phyloP scores from a whole-genome alignment of 2,797 vertebrate genomes.

The Halcyon leucocephala region DNA sequence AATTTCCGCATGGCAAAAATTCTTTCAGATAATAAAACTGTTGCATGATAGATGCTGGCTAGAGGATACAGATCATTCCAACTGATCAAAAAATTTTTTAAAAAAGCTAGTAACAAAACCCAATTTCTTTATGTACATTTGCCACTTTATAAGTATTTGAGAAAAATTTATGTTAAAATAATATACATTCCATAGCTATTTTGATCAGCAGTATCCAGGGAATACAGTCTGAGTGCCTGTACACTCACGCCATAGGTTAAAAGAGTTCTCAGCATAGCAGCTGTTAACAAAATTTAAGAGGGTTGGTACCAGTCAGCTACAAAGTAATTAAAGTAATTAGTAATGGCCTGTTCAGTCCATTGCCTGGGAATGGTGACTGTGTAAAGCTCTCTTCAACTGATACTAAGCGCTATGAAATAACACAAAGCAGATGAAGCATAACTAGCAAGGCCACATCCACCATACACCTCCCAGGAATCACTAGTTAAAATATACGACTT shows the following conservation, averaged over 20 bases:
- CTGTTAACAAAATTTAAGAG: neutral
- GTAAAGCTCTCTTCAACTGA: neutral
- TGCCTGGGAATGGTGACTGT: neutral
- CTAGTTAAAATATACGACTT: neutral
- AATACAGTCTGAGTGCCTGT: neutral
- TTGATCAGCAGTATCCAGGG: neutral
- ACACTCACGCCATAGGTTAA: neutral
- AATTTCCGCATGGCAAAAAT: conserved; percentile 14
- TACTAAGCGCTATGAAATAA: neutral
- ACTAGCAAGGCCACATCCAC: neutral
- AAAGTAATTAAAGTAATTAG: neutral
- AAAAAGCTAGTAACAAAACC: neutral
- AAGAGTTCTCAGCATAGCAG: neutral
- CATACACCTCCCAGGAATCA: neutral
- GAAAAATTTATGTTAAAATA: neutral
- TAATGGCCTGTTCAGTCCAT: neutral
- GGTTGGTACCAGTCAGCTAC: neutral
- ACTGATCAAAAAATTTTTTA: neutral
- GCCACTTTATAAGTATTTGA: neutral
- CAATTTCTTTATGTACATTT: neutral
- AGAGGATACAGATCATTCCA: neutral
- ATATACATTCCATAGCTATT: neutral
- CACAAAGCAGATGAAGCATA: neutral
- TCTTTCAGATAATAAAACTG: conserved; percentile 16
- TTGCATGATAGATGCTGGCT: neutral